Evolutionary conservation across 2,888 invertebrate species (phyloP), one percentile per base, ranked within the genome.

Genomic region (Desoria tigrina): DNA sequence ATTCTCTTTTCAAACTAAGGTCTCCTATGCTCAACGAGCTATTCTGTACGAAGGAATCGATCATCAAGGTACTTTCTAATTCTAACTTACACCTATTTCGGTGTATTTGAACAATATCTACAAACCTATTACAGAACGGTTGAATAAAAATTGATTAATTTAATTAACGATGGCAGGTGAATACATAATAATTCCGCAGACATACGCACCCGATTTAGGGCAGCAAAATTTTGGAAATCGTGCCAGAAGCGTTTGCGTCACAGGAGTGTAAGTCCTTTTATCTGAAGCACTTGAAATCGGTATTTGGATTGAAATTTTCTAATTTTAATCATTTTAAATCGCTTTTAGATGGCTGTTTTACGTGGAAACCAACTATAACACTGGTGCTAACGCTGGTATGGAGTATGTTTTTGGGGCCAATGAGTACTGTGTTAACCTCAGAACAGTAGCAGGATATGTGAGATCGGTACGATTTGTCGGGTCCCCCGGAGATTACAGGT

Each of bases 371-470:
- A 50, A 61, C 24, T 72, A 45, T 51, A 74, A 74, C 21, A 16
- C 18, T 1, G 53, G 32, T 6, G 49, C 42, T 1, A 50, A 63
- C 11, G 61, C 61, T 1, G 66, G 55, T 2, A 70, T 75, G 70
- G 74, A 75, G 56, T 75, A 72, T 39, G 49, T 69, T 14, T 75
- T 70, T 49, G 71, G 71, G 2, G 32, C 56, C 2, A 50, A 68
- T 37, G 61, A 69, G 16, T 67, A 61, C 58, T 70, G 73, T 50
- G 59, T 63, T 21, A 62, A 72, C 57, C 59, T 75, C 53, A 14
- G 54, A 14, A 54, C 49, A 7, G 54, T 75, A 14, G 62, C 56
- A 16, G 63, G 63, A 1, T 49, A 24, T 27, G 49, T 72, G 2
- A 57, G 68, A 0, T 71, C 71, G 9, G 42, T 55, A 1, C 26